Conservation (phyloP, 2,888 invertebrate genomes). For the Helicoverpa assulta region DNA sequence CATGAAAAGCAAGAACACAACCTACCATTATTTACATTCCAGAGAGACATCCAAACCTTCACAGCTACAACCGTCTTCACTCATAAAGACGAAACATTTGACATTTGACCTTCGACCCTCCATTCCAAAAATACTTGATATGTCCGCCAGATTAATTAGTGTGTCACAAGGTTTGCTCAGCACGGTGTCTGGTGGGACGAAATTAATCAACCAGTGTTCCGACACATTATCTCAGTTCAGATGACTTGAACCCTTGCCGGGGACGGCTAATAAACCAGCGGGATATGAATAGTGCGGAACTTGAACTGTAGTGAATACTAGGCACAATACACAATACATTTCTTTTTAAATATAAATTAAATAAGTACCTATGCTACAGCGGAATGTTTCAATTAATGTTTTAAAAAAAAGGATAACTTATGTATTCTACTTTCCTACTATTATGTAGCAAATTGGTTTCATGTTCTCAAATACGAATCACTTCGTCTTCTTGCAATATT, state of each 20-base stretch:
- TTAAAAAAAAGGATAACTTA: no score
- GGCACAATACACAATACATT: no score
- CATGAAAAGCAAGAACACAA: no score
- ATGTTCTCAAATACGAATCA: no score
- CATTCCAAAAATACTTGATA: slow-evolving; percentile 48
- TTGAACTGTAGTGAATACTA: no score
- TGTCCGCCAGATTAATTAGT: slow-evolving; percentile 66
- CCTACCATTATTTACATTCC: not conserved
- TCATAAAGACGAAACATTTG: slow-evolving; percentile 23
- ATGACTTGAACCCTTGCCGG: slow-evolving; percentile 69
- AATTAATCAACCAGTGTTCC: slow-evolving; percentile 82
- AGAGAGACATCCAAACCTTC: not conserved
- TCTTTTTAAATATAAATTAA: no score
- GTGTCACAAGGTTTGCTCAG: slow-evolving; percentile 57
- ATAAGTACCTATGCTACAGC: no score
- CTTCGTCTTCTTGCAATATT: no score
- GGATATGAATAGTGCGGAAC: not conserved
- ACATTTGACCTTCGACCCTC: slow-evolving; percentile 10
- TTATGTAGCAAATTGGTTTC: no score
- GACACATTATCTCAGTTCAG: slow-evolving; percentile 76
- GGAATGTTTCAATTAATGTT: no score
- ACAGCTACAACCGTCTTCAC: not conserved
- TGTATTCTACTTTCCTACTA: no score
- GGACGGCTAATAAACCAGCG: slow-evolving; percentile 58
- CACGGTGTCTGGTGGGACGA: slow-evolving; percentile 65